Evolutionary conservation across 2,113 vertebrate genomes (phyloP).

Genomic region (Mystacornis crossleyi): DNA sequence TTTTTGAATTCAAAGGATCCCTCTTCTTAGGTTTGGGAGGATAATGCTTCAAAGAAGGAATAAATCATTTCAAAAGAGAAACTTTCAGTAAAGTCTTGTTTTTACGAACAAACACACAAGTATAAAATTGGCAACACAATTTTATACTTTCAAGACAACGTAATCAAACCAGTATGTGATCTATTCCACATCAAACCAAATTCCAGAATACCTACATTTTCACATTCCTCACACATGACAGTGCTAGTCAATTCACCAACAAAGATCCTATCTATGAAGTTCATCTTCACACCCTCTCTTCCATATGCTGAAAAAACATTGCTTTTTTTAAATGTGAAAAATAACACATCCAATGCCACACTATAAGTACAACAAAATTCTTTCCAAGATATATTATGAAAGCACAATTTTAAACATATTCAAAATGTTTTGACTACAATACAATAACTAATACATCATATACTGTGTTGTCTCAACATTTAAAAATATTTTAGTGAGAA

Average conservation of each 20-base stretch:
- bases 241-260: conserved; percentile 98
- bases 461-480: not conserved
- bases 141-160: conserved; percentile 59
- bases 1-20: conserved; percentile 20
- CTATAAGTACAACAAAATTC: conserved; percentile 54
- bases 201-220: conserved; percentile 88
- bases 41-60: conserved; percentile 50
- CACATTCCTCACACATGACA: conserved; percentile 99
- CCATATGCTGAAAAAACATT: conserved; percentile 88
- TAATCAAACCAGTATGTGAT: conserved; percentile 54
- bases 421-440: not conserved
- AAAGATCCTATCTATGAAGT: conserved; percentile 97
- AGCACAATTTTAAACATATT: not conserved
- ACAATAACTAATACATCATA: not conserved
- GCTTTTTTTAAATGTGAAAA: conserved; percentile 73
- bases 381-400: conserved; percentile 8
- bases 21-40: conserved; percentile 5
- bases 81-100: conserved; percentile 1
- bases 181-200: conserved; percentile 63
- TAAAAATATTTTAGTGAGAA: not conserved
- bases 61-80: conserved; percentile 2
- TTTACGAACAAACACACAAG: conserved; percentile 42
- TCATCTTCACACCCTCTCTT: conserved; percentile 97
- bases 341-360: conserved; percentile 54
- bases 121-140: conserved; percentile 58